A percentile compares a stretch with the other conserved stretches of the same genome.
These are phyloP conservation scores for Coregonus suidteri DNA, from an alignment of 2,797 vertebrate genomes.

Conservation along the genomic window DNA sequence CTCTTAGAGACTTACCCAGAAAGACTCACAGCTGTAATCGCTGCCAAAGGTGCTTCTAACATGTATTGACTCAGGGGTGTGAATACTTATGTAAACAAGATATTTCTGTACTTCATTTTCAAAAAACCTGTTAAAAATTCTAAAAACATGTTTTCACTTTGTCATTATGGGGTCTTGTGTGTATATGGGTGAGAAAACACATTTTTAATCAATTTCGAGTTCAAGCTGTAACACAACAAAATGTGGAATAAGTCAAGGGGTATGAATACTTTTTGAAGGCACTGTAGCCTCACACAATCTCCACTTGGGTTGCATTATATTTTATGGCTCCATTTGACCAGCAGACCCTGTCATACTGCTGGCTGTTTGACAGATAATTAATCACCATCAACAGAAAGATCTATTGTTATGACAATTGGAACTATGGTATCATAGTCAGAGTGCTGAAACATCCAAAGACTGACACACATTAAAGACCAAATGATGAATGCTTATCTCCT, in stretches of 20 bases:
- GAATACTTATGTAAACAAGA: too few relatives aligned
- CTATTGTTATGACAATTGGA: constrained; percentile 68
- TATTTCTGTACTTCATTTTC: too few relatives aligned
- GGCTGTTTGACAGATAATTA: constrained; percentile 66
- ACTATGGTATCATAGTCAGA: constrained; percentile 55
- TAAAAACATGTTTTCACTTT: too few relatives aligned
- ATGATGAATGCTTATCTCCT: constrained; percentile 22
- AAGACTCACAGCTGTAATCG: too few relatives aligned
- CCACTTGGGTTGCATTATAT: constrained; percentile 34
- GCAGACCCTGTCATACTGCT: constrained; percentile 53
- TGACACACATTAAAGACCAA: constrained; percentile 31
- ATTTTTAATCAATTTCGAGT: too few relatives aligned
- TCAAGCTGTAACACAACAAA: too few relatives aligned
- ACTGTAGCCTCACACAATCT: constrained; percentile 33
- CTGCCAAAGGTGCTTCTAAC: too few relatives aligned
- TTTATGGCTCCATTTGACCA: constrained; percentile 55
- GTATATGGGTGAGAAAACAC: constrained; percentile 37
- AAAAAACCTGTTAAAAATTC: too few relatives aligned
- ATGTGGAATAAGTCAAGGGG: too few relatives aligned
- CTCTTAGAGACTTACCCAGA: too few relatives aligned
- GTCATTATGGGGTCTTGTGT: too few relatives aligned
- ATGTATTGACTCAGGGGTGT: too few relatives aligned
- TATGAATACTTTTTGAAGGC: constrained; percentile 30
- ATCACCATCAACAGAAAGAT: constrained; percentile 61
- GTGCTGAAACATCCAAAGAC: constrained; percentile 61